Conservation (phyloP, 30 jellyfish, hydroid and myxozoan species). For the Pseudorhiza aurosa region DNA sequence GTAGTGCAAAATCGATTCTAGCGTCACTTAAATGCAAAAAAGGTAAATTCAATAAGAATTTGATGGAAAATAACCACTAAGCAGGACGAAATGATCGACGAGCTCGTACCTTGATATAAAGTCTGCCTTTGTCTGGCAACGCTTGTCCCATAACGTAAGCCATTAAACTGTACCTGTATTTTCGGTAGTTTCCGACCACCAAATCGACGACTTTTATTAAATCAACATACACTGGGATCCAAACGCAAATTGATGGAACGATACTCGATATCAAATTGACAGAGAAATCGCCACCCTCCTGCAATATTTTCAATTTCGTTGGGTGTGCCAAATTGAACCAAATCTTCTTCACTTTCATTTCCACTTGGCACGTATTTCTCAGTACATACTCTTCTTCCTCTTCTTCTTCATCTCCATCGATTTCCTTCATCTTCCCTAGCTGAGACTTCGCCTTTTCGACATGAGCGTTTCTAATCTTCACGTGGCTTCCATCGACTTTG, state of each 20-base stretch:
- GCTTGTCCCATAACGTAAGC: slow-evolving; percentile 91
- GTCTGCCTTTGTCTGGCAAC: slow-evolving; percentile 91
- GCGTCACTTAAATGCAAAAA: neutral
- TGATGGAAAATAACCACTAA: neutral
- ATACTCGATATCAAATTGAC: slow-evolving; percentile 77
- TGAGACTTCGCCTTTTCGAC: neutral
- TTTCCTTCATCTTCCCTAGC: neutral
- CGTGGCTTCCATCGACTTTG: neutral
- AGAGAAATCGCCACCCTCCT: slow-evolving; percentile 72
- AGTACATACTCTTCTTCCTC: slow-evolving; percentile 18
- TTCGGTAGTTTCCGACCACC: neutral
- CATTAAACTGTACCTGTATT: slow-evolving; percentile 62
- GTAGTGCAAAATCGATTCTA: too few relatives aligned
- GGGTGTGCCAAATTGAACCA: slow-evolving; percentile 98
- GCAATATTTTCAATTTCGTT: slow-evolving; percentile 64
- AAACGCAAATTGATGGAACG: slow-evolving; percentile 78
- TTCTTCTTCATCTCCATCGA: slow-evolving; percentile 7
- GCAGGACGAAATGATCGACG: too few relatives aligned
- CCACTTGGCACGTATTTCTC: slow-evolving; percentile 35
- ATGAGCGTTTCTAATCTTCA: neutral
- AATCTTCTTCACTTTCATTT: slow-evolving; percentile 24
- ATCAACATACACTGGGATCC: slow-evolving; percentile 87
- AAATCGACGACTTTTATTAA: slow-evolving; percentile 22
- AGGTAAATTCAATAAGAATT: neutral
- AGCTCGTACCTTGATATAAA: slow-evolving; percentile 83